These are phyloP conservation scores for Melitaea athalia DNA, from an alignment of 2,888 invertebrate species.

Conservation along the genomic window DNA sequence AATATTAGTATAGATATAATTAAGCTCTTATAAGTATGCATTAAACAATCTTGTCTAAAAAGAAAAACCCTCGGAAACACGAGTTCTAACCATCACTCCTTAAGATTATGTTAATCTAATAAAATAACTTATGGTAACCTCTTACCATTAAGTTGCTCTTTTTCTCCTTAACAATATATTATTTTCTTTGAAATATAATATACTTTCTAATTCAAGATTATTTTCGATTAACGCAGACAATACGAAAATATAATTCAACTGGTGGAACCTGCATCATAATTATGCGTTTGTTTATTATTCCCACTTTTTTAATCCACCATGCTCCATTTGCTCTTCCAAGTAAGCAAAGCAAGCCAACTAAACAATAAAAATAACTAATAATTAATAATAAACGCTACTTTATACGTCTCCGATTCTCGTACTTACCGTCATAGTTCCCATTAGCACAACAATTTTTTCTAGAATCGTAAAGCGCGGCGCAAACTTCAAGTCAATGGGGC, in stretches of 20 bases:
- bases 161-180: conserved; percentile 6
- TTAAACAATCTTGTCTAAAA: no score
- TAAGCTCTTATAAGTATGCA: no score
- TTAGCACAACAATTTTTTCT: conserved; percentile 38
- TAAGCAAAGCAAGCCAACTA: neutral
- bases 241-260: no score
- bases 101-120: neutral
- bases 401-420: neutral
- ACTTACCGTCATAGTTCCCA: conserved; percentile 5
- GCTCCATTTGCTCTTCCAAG: neutral
- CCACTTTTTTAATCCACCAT: no score
- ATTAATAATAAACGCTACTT: neutral
- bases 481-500: conserved; percentile 48
- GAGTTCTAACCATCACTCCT: no score
- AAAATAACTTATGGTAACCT: neutral
- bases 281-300: no score
- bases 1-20: no score
- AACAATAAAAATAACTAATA: neutral
- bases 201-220: neutral
- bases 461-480: conserved; percentile 40
- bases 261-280: no score
- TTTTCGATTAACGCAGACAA: no score
- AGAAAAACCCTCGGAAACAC: no score
- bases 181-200: neutral
- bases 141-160: neutral